phyloP scores from a whole-genome alignment of 2,113 vertebrate species.

The Odocoileus hemionus region DNA sequence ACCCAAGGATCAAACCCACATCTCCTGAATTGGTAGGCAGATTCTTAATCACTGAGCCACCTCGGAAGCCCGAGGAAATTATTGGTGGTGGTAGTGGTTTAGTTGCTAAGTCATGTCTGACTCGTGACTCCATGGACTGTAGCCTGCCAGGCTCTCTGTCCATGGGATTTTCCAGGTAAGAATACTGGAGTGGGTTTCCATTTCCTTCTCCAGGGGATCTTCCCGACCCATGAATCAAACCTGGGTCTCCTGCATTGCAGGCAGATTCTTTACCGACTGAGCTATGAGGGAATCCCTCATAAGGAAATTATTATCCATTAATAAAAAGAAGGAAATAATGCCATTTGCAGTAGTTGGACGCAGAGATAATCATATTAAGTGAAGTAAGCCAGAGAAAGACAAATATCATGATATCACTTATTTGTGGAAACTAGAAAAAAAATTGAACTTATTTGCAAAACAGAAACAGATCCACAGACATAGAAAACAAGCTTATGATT shows the following conservation, averaged over 20 bases:
- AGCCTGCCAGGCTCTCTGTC: background rate
- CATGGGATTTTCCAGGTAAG: background rate
- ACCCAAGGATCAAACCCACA: background rate
- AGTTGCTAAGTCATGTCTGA: background rate
- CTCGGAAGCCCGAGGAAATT: background rate
- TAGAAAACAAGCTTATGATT: background rate
- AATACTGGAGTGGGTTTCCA: background rate
- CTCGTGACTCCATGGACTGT: accelerated
- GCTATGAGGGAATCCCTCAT: background rate
- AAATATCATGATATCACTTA: background rate
- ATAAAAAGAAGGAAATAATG: background rate
- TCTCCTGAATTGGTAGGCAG: background rate
- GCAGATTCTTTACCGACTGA: background rate
- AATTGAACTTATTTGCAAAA: background rate
- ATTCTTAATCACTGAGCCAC: background rate
- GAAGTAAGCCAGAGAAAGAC: background rate
- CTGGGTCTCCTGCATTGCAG: background rate
- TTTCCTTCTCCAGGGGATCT: background rate
- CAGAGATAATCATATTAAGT: background rate
- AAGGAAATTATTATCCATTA: background rate
- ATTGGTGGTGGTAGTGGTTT: background rate
- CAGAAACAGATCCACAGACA: background rate
- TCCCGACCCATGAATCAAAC: accelerated
- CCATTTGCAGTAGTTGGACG: background rate
- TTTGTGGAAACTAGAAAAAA: background rate